A percentile compares a stretch with the other conserved stretches of the same genome.
phyloP scores from a whole-genome alignment of 2,888 invertebrate species.

The Piscicola geometra region DNA sequence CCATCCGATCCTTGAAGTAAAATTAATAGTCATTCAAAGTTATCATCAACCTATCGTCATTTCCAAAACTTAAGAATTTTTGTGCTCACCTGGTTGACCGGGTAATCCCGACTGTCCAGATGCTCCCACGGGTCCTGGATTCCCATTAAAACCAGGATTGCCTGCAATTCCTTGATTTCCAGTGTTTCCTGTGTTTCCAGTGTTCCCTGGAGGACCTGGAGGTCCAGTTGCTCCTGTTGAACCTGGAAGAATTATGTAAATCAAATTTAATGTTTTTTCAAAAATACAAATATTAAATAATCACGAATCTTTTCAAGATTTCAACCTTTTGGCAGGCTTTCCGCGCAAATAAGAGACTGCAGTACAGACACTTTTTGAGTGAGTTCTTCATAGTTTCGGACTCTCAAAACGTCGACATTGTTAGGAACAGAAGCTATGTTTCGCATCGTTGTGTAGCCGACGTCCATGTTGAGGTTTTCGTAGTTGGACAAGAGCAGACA shows the following conservation, averaged over 20 bases:
- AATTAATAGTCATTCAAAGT: not conserved
- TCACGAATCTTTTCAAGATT: not conserved
- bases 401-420: slow-evolving; percentile 4
- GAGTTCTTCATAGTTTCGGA: not conserved
- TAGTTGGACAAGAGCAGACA: slow-evolving; percentile 1
- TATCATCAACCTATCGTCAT: too few relatives aligned
- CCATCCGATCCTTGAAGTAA: slow-evolving; percentile 36
- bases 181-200: slow-evolving; percentile 35
- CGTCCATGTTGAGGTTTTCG: not conserved
- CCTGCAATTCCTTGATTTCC: slow-evolving; percentile 29
- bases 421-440: not conserved
- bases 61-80: too few relatives aligned
- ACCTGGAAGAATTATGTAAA: slow-evolving; percentile 17
- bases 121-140: slow-evolving; percentile 22
- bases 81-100: slow-evolving; percentile 16
- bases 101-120: slow-evolving; percentile 33
- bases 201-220: slow-evolving; percentile 31
- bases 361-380: not conserved
- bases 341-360: not conserved
- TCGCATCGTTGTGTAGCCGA: not conserved
- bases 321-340: not conserved
- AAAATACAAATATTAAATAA: too few relatives aligned
- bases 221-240: slow-evolving; percentile 32
- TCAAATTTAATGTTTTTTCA: too few relatives aligned
- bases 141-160: slow-evolving; percentile 36